phyloP scores from a whole-genome alignment of 2,113 vertebrate species.

The Neolamprologus hecqui region DNA sequence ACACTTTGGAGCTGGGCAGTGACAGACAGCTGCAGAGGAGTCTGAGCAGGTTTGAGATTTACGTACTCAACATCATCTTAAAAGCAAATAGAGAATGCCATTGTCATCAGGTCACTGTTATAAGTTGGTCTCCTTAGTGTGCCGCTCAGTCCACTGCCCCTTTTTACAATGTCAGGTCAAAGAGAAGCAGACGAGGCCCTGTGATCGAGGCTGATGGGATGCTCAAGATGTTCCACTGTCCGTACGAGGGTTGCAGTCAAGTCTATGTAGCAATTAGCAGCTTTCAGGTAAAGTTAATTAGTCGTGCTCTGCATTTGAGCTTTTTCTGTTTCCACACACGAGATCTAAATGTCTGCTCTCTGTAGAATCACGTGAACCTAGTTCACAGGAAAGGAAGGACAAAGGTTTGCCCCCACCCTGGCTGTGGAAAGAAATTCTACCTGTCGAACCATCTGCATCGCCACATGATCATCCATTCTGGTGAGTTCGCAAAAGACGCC shows the following conservation, averaged over 20 bases:
- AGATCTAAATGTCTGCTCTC: background rate
- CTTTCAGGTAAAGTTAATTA: slow-evolving; percentile 75
- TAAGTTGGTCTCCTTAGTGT: background rate
- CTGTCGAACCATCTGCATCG: slow-evolving; percentile 86
- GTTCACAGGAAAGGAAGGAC: slow-evolving; percentile 88
- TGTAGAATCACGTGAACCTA: slow-evolving; percentile 86
- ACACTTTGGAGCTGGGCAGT: slow-evolving; percentile 29
- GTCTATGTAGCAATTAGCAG: slow-evolving; percentile 88
- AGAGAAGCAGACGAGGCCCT: slow-evolving; percentile 74
- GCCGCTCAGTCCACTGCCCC: background rate
- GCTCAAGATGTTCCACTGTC: slow-evolving; percentile 89
- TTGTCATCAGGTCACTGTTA: background rate
- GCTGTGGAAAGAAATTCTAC: slow-evolving; percentile 90
- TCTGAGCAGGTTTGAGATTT: slow-evolving; percentile 59
- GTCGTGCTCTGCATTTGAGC: background rate
- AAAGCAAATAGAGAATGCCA: background rate
- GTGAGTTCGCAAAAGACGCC: slow-evolving; percentile 24
- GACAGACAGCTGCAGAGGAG: slow-evolving; percentile 46
- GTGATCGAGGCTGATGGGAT: slow-evolving; percentile 80
- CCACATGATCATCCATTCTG: slow-evolving; percentile 92
- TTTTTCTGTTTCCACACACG: background rate
- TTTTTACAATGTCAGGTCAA: slow-evolving; percentile 59
- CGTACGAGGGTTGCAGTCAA: slow-evolving; percentile 85
- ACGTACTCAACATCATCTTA: background rate
- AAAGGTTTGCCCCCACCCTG: slow-evolving; percentile 86